Conservation (phyloP, 2,113 vertebrate genomes). For the Piaya cayana region DNA sequence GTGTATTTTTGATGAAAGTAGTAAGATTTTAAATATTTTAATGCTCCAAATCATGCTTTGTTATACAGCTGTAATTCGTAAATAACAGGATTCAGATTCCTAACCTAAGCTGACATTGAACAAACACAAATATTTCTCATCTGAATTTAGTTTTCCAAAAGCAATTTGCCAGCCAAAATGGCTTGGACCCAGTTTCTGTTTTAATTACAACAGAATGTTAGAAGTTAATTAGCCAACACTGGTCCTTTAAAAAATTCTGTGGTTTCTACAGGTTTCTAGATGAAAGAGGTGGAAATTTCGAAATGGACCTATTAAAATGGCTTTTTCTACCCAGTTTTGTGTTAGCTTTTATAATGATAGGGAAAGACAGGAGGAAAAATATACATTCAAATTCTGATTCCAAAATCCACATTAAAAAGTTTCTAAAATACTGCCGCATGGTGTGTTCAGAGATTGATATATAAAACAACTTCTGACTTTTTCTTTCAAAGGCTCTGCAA, state of each 20-base stretch:
- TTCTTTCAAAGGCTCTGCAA: neutral
- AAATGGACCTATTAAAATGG: neutral
- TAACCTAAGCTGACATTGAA: neutral
- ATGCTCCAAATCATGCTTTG: neutral
- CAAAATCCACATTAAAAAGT: neutral
- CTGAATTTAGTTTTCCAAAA: neutral
- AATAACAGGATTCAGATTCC: neutral
- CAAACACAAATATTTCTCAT: neutral
- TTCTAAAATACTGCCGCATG: neutral
- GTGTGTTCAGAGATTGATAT: neutral
- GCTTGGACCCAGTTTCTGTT: neutral
- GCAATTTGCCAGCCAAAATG: neutral
- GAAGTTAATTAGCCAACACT: neutral
- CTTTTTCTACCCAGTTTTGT: neutral
- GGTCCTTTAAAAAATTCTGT: neutral
- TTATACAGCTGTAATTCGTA: neutral
- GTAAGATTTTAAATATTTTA: neutral
- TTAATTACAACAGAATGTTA: neutral
- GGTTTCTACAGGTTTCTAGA: neutral
- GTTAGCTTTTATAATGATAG: neutral
- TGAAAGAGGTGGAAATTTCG: neutral
- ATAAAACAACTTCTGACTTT: neutral
- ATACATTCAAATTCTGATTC: neutral
- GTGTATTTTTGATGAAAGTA: neutral
- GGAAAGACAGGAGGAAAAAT: neutral